Evolutionary conservation across 2,888 invertebrate species (phyloP).

Genomic region (Taenaris catops): DNA sequence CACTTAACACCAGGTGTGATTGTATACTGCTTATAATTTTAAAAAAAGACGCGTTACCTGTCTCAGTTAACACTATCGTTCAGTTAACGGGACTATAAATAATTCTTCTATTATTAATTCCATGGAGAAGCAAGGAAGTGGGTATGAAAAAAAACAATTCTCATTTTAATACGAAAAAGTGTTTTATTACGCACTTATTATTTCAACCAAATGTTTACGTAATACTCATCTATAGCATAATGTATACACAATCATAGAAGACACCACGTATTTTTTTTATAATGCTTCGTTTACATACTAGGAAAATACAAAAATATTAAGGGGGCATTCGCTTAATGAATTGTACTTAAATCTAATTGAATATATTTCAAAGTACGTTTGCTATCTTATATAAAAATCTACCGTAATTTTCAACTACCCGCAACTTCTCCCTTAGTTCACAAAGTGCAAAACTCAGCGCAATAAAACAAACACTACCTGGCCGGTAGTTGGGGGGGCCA

Average conservation of each 20-base stretch:
- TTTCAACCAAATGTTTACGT: constrained; percentile 76
- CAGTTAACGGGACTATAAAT: too few relatives aligned
- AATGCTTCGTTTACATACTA: constrained; percentile 67
- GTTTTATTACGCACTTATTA: constrained; percentile 80
- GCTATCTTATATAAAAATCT: neutral
- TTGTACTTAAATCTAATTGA: too few relatives aligned
- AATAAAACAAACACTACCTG: constrained; percentile 21
- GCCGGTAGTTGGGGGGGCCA: constrained; percentile 9
- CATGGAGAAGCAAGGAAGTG: too few relatives aligned
- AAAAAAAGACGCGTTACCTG: too few relatives aligned
- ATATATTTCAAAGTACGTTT: too few relatives aligned
- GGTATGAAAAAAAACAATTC: too few relatives aligned
- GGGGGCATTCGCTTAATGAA: too few relatives aligned
- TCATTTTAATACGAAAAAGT: constrained; percentile 73
- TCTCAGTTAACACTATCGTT: too few relatives aligned
- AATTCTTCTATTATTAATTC: too few relatives aligned
- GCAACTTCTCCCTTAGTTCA: neutral
- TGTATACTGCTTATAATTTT: too few relatives aligned
- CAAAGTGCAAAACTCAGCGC: constrained; percentile 9
- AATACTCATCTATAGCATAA: constrained; percentile 74
- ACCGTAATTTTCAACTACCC: constrained; percentile 2
- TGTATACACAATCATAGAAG: constrained; percentile 72
- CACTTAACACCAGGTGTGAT: too few relatives aligned
- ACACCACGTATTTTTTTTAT: constrained; percentile 56
- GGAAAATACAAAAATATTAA: constrained; percentile 79